Evolutionary conservation across 2,888 invertebrate genomes (phyloP).

Genomic region (Nomada fabriciana): DNA sequence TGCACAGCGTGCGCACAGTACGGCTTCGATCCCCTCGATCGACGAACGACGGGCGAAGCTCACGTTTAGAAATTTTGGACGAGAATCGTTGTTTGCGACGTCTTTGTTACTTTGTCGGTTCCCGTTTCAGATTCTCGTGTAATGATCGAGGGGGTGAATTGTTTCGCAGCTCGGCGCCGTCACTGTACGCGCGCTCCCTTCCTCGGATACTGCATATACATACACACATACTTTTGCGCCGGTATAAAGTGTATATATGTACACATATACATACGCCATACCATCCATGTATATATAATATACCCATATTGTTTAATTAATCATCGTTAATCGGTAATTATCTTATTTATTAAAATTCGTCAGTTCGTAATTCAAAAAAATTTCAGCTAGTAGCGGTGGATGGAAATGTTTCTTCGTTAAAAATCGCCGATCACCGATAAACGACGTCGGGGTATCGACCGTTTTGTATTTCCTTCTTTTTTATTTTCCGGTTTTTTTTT

Average conservation of each 20-base stretch:
- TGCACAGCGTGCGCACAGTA: constrained; percentile 64
- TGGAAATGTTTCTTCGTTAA: constrained; percentile 81
- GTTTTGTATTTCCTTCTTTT: constrained; percentile 35
- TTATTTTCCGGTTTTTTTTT: background rate
- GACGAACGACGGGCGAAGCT: constrained; percentile 12
- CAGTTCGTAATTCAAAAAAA: constrained; percentile 73
- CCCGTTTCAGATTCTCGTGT: background rate
- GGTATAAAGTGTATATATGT: constrained; percentile 81
- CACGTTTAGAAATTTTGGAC: constrained; percentile 15
- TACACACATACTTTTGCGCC: constrained; percentile 72
- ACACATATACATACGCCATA: constrained; percentile 83
- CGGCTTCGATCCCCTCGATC: constrained; percentile 33
- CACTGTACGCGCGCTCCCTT: constrained; percentile 65
- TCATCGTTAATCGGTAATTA: constrained; percentile 76
- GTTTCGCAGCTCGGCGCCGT: constrained; percentile 23
- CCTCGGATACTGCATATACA: constrained; percentile 69
- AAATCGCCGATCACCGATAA: constrained; percentile 68
- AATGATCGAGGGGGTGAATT: background rate
- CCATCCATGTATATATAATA: constrained; percentile 80
- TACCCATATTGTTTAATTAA: constrained; percentile 76
- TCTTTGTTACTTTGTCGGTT: background rate
- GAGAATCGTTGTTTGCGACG: background rate
- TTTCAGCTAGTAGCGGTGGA: constrained; percentile 78
- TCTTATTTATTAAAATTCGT: constrained; percentile 74
- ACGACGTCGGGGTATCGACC: constrained; percentile 60